These are phyloP conservation scores for Colossoma macropomum DNA, from an alignment of 2,113 vertebrate genomes.

Conservation along the genomic window DNA sequence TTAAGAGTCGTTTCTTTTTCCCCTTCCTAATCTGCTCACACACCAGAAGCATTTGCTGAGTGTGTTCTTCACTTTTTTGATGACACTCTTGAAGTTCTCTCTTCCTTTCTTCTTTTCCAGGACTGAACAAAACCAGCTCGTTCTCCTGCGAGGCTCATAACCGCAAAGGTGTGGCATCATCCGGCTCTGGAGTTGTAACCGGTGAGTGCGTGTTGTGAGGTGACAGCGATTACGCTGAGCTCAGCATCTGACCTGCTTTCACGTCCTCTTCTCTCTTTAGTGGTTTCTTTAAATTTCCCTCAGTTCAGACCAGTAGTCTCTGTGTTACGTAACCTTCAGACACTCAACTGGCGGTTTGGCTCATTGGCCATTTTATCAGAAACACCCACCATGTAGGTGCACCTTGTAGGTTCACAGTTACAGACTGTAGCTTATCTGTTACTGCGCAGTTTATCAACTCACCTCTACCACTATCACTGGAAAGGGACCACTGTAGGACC, in stretches of 20 bases:
- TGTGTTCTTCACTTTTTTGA: not conserved
- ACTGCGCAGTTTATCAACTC: too few relatives aligned
- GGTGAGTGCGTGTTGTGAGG: slow-evolving; percentile 68
- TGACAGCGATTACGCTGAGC: not conserved
- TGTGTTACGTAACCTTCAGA: too few relatives aligned
- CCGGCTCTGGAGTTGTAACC: slow-evolving; percentile 81
- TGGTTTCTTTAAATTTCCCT: not conserved
- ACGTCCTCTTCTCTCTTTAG: not conserved
- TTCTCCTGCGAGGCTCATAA: slow-evolving; percentile 91
- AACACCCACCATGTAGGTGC: too few relatives aligned
- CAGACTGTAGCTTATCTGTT: too few relatives aligned
- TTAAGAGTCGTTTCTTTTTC: too few relatives aligned
- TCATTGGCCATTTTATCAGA: too few relatives aligned
- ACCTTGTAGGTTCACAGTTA: too few relatives aligned
- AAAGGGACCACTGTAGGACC: too few relatives aligned
- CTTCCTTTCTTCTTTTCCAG: slow-evolving; percentile 60
- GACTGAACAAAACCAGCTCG: slow-evolving; percentile 83
- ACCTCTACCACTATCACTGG: too few relatives aligned
- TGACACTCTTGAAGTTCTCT: not conserved
- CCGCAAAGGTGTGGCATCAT: slow-evolving; percentile 85
- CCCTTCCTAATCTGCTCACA: too few relatives aligned
- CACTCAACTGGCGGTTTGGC: too few relatives aligned
- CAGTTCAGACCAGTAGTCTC: not conserved
- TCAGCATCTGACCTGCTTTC: not conserved
- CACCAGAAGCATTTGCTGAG: not conserved